Evolutionary conservation across 2,888 invertebrate genomes (phyloP), one percentile per base, ranked within the genome.

Genomic region (Caenorhabditis parvicauda): DNA sequence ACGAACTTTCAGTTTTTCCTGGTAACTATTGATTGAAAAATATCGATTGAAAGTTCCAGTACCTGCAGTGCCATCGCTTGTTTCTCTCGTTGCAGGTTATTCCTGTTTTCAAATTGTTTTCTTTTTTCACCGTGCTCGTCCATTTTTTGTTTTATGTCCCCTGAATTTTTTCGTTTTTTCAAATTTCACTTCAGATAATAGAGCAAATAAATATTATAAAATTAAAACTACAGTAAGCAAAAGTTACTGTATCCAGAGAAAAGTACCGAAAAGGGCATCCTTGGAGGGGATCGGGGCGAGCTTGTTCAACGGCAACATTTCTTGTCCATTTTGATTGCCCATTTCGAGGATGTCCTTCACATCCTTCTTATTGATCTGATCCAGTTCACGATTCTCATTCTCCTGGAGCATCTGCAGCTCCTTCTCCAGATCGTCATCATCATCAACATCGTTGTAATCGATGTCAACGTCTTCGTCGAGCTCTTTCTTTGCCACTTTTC

Each of bases 261-360:
- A 35, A 14, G 44, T 74, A 84, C 85, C 85, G 76, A 85, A 85
- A 19, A 85, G 77, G 24, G 83, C 83, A 47, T 83, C 82, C 50
- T 82, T 79, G 9, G 79, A 77, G 2, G 85, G 85, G 3, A 81
- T 72, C 5, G 84, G 84, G 25, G 84, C 84, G 53, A 85, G 69
- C 54, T 83, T 82, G 47, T 75, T 80, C 25, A 82, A 67, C 4
- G 84, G 82, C 4, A 71, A 77, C 22, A 67, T 71, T 12, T 73
- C 72, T 47, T 75, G 66, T 12, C 72, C 74, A 22, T 71, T 70
- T n/a, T 75, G 76, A 39, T 75, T 72, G 2, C 71, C 70, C 46
- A 78, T 48, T 12, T 69, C 71, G n/a, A 79, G 62, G 19, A 79
- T 72, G 6, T 74, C 73, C 64, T 79, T 56, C 6, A 68, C 54